Conservation (phyloP, 1,140 invertebrate genomes). For the Drosophila takahashii region DNA sequence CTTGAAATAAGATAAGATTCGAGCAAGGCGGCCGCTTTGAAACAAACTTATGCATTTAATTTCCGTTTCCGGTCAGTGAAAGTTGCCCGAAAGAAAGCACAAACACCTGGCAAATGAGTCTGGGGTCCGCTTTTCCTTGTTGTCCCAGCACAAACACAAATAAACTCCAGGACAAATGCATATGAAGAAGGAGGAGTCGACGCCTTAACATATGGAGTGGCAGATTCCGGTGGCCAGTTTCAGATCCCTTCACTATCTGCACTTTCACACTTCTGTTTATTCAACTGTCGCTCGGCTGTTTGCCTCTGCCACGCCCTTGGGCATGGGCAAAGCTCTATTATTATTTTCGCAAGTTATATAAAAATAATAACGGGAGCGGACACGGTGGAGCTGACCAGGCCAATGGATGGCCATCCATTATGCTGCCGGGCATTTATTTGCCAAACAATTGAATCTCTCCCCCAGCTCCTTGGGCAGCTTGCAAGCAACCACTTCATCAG, state of each 20-base stretch:
- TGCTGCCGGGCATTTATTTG: slow-evolving; percentile 80
- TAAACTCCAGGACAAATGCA: slow-evolving; percentile 60
- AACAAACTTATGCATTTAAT: slow-evolving; percentile 78
- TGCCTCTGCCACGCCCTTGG: slow-evolving; percentile 30
- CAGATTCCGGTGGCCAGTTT: slow-evolving; percentile 18
- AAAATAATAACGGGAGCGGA: slow-evolving; percentile 72
- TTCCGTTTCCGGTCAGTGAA: slow-evolving; percentile 80
- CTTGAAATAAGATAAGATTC: slow-evolving; percentile 56
- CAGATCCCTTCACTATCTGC: slow-evolving; percentile 72
- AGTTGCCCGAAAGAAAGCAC: slow-evolving; percentile 69
- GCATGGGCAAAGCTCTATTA: slow-evolving; percentile 56
- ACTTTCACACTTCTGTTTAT: slow-evolving; percentile 82
- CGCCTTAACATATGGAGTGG: slow-evolving; percentile 20
- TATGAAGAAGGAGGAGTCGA: slow-evolving; percentile 27
- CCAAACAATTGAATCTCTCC: slow-evolving; percentile 72
- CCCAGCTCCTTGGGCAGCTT: slow-evolving; percentile 59
- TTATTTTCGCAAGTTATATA: slow-evolving; percentile 83
- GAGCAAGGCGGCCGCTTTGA: slow-evolving; percentile 27
- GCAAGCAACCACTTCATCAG: slow-evolving; percentile 75
- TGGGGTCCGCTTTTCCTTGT: slow-evolving; percentile 20
- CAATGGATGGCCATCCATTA: slow-evolving; percentile 59
- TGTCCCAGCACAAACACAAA: slow-evolving; percentile 72
- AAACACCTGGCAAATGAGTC: slow-evolving; percentile 52
- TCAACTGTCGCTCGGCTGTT: slow-evolving; percentile 68
- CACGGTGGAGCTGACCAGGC: slow-evolving; percentile 40